These are phyloP conservation scores for Hirtodrosophila histrioides DNA, from an alignment of 2,888 invertebrate species.

Conservation along the genomic window DNA sequence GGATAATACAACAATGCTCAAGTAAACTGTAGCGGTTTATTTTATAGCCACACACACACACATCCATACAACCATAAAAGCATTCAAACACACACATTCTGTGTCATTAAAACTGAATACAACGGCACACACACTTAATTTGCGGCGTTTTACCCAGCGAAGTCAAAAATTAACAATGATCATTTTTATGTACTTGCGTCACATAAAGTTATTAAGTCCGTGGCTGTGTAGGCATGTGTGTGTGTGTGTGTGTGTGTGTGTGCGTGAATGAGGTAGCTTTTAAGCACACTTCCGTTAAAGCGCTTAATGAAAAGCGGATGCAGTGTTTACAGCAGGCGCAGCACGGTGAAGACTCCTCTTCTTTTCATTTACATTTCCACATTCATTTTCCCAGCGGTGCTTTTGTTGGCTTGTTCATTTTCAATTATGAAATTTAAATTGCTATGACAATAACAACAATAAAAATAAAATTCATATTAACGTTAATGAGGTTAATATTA, in stretches of 20 bases:
- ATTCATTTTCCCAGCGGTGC: neutral
- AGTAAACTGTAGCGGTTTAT: conserved; percentile 33
- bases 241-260: conserved; percentile 9
- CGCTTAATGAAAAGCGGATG: conserved; percentile 56
- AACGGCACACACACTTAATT: conserved; percentile 59
- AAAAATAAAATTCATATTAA: conserved; percentile 27
- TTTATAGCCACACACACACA: conserved; percentile 26
- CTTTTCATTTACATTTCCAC: conserved; percentile 7
- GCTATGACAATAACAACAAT: conserved; percentile 37
- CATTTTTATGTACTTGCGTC: conserved; percentile 46
- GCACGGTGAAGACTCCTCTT: conserved; percentile 4
- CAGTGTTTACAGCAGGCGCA: conserved; percentile 19
- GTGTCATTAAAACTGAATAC: conserved; percentile 47
- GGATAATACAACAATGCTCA: conserved; percentile 34
- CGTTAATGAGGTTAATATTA: conserved; percentile 40
- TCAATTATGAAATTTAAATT: conserved; percentile 61
- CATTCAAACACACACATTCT: conserved; percentile 6
- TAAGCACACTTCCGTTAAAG: conserved; percentile 47
- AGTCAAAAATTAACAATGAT: conserved; percentile 63
- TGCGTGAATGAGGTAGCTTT: conserved; percentile 17
- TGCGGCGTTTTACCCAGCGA: conserved; percentile 40
- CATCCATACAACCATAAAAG: conserved; percentile 9
- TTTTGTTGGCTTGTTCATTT: conserved; percentile 28
- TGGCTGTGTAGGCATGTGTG: conserved; percentile 3
- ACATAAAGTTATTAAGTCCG: conserved; percentile 58